These are phyloP conservation scores for Drosophila subquinaria DNA, from an alignment of 2,888 invertebrate genomes.

Conservation along the genomic window DNA sequence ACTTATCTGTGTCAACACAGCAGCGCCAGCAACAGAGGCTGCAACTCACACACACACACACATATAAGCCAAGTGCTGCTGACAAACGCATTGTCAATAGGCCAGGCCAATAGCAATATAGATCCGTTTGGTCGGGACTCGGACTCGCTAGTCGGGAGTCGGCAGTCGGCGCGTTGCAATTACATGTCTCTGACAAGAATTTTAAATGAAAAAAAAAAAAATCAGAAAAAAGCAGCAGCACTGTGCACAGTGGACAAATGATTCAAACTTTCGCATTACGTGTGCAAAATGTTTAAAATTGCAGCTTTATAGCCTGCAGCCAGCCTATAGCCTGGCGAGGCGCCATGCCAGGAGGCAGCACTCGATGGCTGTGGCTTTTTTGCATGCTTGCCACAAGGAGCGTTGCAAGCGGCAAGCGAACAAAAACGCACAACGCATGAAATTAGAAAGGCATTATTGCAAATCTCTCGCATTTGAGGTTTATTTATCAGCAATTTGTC, in stretches of 20 bases:
- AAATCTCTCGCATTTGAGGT: conserved; percentile 72
- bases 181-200: conserved; percentile 80
- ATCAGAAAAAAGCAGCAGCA: conserved; percentile 54
- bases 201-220: conserved; percentile 62
- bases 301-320: conserved; percentile 27
- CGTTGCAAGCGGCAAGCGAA: conserved; percentile 37
- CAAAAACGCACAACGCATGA: conserved; percentile 65
- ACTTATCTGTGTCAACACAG: conserved; percentile 81
- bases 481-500: conserved; percentile 81
- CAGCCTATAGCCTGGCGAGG: conserved; percentile 35
- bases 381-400: conserved; percentile 68
- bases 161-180: conserved; percentile 74
- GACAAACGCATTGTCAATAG: conserved; percentile 79
- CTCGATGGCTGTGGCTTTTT: conserved; percentile 40
- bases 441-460: conserved; percentile 80
- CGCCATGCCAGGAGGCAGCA: conserved; percentile 20
- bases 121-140: conserved; percentile 65
- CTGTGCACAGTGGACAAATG: conserved; percentile 76
- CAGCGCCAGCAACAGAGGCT: conserved; percentile 52
- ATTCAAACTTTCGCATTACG: conserved; percentile 80
- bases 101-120: conserved; percentile 63
- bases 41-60: conserved; percentile 4
- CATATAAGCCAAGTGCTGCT: conserved; percentile 34
- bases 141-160: conserved; percentile 24
- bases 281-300: conserved; percentile 77